A percentile compares a stretch with the other conserved stretches of the same genome.
Evolutionary conservation across 2,113 vertebrate species (phyloP).

Genomic region (Xiphorhynchus elegans): DNA sequence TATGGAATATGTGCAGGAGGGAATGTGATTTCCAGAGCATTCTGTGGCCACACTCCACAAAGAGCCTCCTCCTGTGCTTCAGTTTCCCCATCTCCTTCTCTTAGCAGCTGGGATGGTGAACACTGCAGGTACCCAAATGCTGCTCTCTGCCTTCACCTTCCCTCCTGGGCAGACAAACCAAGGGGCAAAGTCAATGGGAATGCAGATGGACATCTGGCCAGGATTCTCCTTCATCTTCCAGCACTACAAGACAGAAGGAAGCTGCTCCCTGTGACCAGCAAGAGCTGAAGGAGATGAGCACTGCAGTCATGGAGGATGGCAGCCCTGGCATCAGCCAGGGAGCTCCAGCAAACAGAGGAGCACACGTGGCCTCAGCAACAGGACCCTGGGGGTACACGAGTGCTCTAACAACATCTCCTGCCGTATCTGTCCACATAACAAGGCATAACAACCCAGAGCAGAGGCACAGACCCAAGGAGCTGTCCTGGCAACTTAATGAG

Average conservation of each 20-base stretch:
- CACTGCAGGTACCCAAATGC: fast-evolving
- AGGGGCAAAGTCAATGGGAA: background rate
- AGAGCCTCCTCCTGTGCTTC: background rate
- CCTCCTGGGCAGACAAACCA: fast-evolving
- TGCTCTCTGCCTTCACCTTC: background rate
- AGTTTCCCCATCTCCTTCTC: background rate
- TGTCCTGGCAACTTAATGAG: constrained; percentile 21
- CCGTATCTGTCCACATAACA: background rate
- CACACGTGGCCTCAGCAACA: background rate
- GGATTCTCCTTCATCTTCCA: background rate
- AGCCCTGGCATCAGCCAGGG: background rate
- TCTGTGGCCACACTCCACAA: background rate
- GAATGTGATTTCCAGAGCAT: background rate
- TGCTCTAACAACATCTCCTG: background rate
- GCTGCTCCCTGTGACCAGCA: background rate
- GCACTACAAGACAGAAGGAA: background rate
- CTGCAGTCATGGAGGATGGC: background rate
- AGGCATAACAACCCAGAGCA: constrained; percentile 10
- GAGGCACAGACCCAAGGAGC: background rate
- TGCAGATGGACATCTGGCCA: background rate
- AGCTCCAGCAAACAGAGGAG: background rate
- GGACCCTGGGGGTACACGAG: background rate
- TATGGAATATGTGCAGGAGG: background rate
- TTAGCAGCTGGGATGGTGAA: fast-evolving
- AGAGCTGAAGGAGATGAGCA: background rate